Conservation (phyloP, 1,140 invertebrate genomes). For the Cepaea nemoralis region DNA sequence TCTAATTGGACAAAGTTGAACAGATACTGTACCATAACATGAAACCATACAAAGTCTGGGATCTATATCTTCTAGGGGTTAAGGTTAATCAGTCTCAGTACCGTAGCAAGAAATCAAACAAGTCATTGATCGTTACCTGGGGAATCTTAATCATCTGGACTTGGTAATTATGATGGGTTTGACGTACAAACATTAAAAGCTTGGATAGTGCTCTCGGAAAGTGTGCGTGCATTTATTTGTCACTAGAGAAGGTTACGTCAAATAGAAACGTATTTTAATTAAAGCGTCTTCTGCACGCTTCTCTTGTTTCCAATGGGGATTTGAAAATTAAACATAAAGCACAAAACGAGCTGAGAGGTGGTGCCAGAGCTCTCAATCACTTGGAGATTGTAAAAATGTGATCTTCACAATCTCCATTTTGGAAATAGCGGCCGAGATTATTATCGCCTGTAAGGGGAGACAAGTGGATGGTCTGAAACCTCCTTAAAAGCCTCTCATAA, state of each 20-base stretch:
- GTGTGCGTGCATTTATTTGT: neutral
- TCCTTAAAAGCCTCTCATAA: neutral
- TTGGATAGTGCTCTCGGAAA: too few relatives aligned
- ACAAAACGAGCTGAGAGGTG: neutral
- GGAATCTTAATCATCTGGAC: too few relatives aligned
- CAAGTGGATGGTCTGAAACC: slow-evolving; percentile 12
- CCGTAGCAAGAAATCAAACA: too few relatives aligned
- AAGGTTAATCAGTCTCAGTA: too few relatives aligned
- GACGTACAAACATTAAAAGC: too few relatives aligned
- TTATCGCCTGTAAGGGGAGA: slow-evolving; percentile 15
- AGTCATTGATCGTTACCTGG: too few relatives aligned
- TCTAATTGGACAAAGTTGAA: too few relatives aligned
- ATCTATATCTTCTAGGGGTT: too few relatives aligned
- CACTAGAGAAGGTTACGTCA: neutral
- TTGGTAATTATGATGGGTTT: too few relatives aligned
- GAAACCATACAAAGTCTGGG: too few relatives aligned
- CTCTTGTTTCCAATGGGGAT: neutral
- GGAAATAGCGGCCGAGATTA: neutral
- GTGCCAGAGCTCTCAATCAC: neutral
- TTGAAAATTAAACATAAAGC: slow-evolving; percentile 16
- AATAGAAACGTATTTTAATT: neutral
- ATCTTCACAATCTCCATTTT: slow-evolving; percentile 10
- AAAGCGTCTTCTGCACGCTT: neutral
- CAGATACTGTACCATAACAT: too few relatives aligned
- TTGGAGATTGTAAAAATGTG: neutral